phyloP scores from a whole-genome alignment of 2,113 vertebrate species.

The Erythrocercus mccallii region DNA sequence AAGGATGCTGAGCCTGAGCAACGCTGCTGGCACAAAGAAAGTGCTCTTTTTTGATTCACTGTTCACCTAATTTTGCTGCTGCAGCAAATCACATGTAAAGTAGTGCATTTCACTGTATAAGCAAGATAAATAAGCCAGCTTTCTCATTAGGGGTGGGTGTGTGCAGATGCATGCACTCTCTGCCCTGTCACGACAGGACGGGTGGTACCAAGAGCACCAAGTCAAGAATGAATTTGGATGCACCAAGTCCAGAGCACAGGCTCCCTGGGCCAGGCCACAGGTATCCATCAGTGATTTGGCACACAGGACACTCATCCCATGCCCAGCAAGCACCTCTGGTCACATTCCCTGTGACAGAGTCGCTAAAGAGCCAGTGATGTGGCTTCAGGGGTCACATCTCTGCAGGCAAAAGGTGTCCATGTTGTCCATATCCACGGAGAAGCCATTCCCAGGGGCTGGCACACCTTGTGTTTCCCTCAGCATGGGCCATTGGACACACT shows the following conservation, averaged over 20 bases:
- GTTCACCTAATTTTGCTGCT: neutral
- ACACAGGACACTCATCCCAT: neutral
- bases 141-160: neutral
- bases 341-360: neutral
- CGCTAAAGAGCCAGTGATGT: neutral
- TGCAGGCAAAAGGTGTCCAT: neutral
- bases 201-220: neutral
- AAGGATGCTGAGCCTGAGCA: conserved; percentile 20
- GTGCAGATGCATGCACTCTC: neutral
- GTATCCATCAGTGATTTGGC: neutral
- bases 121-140: neutral
- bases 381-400: neutral
- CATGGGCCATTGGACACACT: rapidly evolving
- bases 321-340: neutral
- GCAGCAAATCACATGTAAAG: conserved; percentile 20
- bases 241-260: neutral
- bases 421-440: neutral
- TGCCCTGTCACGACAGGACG: neutral
- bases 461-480: neutral
- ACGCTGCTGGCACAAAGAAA: neutral
- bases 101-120: neutral
- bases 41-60: neutral
- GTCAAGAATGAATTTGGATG: neutral
- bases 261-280: neutral
- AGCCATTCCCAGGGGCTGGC: neutral